Percentiles rank a stretch among this genome's conserved stretches.
phyloP scores from a whole-genome alignment of 2,888 invertebrate genomes.

The Chrysolina americana region DNA sequence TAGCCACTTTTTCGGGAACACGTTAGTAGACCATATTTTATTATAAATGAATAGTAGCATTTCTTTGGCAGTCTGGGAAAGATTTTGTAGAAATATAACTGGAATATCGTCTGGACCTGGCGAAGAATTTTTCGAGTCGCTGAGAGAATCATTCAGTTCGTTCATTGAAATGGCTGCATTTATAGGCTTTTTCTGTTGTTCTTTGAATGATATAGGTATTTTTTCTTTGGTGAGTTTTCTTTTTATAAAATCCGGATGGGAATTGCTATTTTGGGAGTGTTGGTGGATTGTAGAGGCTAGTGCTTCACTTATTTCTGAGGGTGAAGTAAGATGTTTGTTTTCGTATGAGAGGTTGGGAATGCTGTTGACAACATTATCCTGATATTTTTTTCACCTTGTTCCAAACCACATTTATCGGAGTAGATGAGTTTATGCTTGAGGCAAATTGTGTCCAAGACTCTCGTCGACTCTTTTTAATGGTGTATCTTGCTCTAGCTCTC shows the following conservation, averaged over 20 bases:
- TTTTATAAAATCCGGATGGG: background rate
- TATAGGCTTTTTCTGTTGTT: background rate
- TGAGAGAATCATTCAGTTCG: too few relatives aligned
- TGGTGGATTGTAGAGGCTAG: background rate
- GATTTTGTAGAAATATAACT: constrained; percentile 12
- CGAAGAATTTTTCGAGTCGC: background rate
- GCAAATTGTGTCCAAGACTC: background rate
- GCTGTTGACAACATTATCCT: background rate
- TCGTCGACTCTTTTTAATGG: too few relatives aligned
- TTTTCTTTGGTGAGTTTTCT: background rate
- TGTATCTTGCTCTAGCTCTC: too few relatives aligned
- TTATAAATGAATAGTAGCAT: constrained; percentile 23
- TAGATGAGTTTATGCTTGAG: background rate
- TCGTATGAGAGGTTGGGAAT: background rate
- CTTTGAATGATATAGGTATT: background rate
- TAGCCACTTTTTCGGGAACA: constrained; percentile 32
- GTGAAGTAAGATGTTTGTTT: background rate
- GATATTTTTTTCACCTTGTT: background rate
- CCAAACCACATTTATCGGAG: background rate
- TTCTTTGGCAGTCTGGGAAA: constrained; percentile 9
- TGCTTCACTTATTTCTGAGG: background rate
- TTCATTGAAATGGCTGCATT: constrained; percentile 9
- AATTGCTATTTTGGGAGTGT: background rate
- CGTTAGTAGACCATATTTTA: constrained; percentile 22
- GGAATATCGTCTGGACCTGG: constrained; percentile 28